phyloP scores from a whole-genome alignment of 2,888 invertebrate species.

The Mechanitis mazaeus region DNA sequence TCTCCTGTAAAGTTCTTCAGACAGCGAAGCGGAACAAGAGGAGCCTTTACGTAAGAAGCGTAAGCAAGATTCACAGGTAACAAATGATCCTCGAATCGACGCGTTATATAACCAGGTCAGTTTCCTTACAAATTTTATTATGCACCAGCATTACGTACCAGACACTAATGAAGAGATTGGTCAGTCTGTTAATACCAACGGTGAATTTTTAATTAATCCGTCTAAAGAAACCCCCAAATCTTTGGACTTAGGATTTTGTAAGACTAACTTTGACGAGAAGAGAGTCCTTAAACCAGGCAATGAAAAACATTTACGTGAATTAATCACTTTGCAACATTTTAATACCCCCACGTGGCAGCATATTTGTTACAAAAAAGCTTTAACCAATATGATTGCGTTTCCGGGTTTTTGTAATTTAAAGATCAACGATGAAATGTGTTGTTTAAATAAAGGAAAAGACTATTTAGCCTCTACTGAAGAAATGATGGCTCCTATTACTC shows the following conservation, averaged over 20 bases:
- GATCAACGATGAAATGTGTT: conserved; percentile 10
- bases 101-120: conserved; percentile 14
- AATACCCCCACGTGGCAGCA: conserved; percentile 6
- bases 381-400: not conserved
- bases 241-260: not conserved
- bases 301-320: conserved; percentile 16
- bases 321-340: conserved; percentile 17
- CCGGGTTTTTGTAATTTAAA: conserved; percentile 11
- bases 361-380: conserved; percentile 10
- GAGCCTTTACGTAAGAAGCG: conserved; percentile 1
- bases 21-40: not conserved
- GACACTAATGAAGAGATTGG: not conserved
- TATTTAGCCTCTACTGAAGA: not conserved
- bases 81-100: conserved; percentile 15
- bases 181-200: no score
- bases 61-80: conserved; percentile 9
- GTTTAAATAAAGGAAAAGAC: conserved; percentile 7
- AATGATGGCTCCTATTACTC: not conserved
- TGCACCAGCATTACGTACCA: conserved; percentile 10
- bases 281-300: conserved; percentile 14
- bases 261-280: conserved; percentile 8
- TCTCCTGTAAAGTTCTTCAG: not conserved
- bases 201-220: not conserved
- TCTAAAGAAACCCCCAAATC: not conserved
- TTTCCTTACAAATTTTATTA: conserved; percentile 13